Evolutionary conservation across 2,888 invertebrate genomes (phyloP).

Genomic region (Monopis laevigella): DNA sequence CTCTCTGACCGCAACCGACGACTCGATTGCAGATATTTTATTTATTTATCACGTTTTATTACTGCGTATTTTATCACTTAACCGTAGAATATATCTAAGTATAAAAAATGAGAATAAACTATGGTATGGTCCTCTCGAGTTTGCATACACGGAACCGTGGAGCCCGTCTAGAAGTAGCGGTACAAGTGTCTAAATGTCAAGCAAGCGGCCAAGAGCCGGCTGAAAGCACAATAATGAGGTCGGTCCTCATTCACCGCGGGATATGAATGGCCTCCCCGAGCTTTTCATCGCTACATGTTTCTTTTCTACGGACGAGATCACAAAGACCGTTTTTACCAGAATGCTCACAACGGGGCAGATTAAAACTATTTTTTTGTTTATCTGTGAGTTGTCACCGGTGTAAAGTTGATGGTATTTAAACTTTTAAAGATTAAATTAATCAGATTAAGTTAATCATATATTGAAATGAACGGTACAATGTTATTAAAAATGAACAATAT

Average conservation of each 20-base stretch:
- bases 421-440: no score
- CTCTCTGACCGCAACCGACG: constrained; percentile 15
- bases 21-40: neutral
- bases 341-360: constrained; percentile 10
- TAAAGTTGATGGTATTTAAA: no score
- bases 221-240: constrained; percentile 36
- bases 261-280: constrained; percentile 44
- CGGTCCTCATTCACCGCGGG: constrained; percentile 46
- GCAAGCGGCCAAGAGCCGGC: constrained; percentile 10
- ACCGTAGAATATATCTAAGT: no score
- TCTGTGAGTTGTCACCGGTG: neutral
- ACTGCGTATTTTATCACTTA: no score
- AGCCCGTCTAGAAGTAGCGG: neutral
- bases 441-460: no score
- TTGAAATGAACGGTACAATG: no score
- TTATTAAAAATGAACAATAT: no score
- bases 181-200: constrained; percentile 10
- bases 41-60: no score
- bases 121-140: constrained; percentile 8
- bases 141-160: neutral
- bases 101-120: neutral
- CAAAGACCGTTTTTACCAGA: constrained; percentile 22
- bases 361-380: constrained; percentile 1
- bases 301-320: constrained; percentile 4
- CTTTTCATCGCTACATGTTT: constrained; percentile 35